These are phyloP conservation scores for Ruditapes philippinarum DNA, from an alignment of 1,140 invertebrate genomes.

Conservation along the genomic window DNA sequence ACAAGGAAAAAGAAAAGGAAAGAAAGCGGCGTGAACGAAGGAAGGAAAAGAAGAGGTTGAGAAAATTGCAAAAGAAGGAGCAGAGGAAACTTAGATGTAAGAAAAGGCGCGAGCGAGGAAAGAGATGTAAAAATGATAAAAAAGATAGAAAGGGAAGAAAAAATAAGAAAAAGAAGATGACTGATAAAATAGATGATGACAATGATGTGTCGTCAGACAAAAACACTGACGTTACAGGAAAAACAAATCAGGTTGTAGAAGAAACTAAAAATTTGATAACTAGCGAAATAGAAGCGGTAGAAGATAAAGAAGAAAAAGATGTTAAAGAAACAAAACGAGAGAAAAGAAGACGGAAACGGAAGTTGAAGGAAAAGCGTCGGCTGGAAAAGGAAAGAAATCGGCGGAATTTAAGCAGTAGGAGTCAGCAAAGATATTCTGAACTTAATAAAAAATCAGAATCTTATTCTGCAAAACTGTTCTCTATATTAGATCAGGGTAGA, in stretches of 20 bases:
- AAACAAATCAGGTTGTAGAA: not conserved
- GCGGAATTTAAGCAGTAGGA: conserved; percentile 6
- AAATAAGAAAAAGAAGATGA: conserved; percentile 7
- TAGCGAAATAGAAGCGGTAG: conserved; percentile 7
- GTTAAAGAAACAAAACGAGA: conserved; percentile 32
- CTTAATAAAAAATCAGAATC: not conserved
- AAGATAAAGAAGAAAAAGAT: not conserved
- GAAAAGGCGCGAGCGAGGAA: conserved; percentile 39
- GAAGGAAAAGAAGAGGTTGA: conserved; percentile 24
- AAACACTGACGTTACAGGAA: not conserved
- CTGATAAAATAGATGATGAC: not conserved
- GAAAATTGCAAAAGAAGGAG: conserved; percentile 13
- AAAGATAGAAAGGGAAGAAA: not conserved
- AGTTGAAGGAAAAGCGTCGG: conserved; percentile 12
- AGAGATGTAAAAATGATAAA: conserved; percentile 35
- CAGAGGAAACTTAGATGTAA: conserved; percentile 28
- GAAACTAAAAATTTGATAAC: conserved; percentile 35
- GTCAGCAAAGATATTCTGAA: conserved; percentile 29
- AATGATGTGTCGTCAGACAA: not conserved
- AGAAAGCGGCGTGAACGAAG: conserved; percentile 17
- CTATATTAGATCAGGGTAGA: conserved; percentile 27
- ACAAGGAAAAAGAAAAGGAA: conserved; percentile 62
- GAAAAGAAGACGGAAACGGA: conserved; percentile 11
- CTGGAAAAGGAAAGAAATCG: conserved; percentile 32
- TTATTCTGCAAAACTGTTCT: conserved; percentile 46